Conservation (phyloP, 1,140 invertebrate species). For the Drosophila bocqueti region DNA sequence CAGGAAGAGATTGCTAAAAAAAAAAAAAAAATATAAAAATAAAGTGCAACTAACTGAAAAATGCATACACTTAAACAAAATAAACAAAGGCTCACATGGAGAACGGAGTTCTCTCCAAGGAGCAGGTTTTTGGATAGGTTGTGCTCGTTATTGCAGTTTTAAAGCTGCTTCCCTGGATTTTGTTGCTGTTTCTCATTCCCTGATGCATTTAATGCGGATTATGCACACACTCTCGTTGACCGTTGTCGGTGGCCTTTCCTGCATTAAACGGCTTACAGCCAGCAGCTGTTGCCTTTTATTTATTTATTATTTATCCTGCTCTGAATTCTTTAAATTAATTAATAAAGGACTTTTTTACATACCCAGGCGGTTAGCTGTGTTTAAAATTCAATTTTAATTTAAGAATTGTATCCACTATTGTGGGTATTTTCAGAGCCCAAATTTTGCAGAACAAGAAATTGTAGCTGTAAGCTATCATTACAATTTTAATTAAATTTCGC, state of each 20-base stretch:
- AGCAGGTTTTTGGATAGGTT: conserved; percentile 63
- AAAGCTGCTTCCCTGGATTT: conserved; percentile 26
- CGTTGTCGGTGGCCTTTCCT: conserved; percentile 6
- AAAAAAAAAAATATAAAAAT: background rate
- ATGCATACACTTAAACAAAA: conserved; percentile 12
- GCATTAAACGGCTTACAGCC: background rate
- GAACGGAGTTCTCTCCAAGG: conserved; percentile 51
- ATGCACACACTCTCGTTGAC: background rate
- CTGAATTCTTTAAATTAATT: background rate
- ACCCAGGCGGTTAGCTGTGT: background rate
- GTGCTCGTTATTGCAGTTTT: conserved; percentile 29
- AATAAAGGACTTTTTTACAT: background rate
- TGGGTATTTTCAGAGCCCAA: background rate
- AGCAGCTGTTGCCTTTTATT: conserved; percentile 16
- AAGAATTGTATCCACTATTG: background rate
- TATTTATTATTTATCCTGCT: background rate
- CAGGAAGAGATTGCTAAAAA: conserved; percentile 10
- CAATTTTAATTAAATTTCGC: too few species aligned
- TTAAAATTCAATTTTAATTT: background rate
- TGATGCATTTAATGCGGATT: conserved; percentile 48
- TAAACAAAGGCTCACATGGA: background rate
- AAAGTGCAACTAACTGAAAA: conserved; percentile 17
- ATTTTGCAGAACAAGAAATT: background rate
- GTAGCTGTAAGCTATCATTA: background rate
- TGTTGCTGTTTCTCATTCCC: conserved; percentile 17